Conservation (phyloP, 2,797 vertebrate genomes). For the Protonibea diacanthus region DNA sequence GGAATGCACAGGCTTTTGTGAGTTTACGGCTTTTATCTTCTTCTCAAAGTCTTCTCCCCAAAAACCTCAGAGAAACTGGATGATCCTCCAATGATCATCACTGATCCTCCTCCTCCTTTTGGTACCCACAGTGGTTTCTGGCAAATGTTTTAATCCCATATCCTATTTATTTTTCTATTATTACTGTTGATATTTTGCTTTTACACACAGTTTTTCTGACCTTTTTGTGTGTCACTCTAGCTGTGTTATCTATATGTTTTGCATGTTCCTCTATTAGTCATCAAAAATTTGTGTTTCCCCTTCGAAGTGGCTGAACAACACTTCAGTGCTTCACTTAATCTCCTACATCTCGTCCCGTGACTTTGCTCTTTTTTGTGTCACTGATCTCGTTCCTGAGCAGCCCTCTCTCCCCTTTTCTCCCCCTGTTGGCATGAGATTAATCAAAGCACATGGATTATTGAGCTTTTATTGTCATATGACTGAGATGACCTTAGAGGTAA, state of each 20-base stretch:
- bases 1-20: slow-evolving; percentile 48
- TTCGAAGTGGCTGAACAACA: slow-evolving; percentile 37
- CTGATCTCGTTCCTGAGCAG: slow-evolving; percentile 41
- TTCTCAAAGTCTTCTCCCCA: slow-evolving; percentile 22
- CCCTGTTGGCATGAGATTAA: slow-evolving; percentile 54
- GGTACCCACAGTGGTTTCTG: slow-evolving; percentile 23
- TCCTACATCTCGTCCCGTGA: slow-evolving; percentile 65
- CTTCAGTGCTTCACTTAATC: slow-evolving; percentile 55
- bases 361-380: slow-evolving; percentile 41
- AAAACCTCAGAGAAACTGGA: slow-evolving; percentile 13
- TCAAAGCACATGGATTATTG: slow-evolving; percentile 52
- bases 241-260: slow-evolving; percentile 14
- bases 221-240: slow-evolving; percentile 1
- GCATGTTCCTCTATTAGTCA: slow-evolving; percentile 36
- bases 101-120: slow-evolving; percentile 18
- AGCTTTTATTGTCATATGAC: slow-evolving; percentile 17
- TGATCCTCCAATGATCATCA: too few species aligned
- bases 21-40: slow-evolving; percentile 51
- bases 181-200: slow-evolving; percentile 22
- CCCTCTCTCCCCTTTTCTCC: neutral
- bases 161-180: slow-evolving; percentile 59
- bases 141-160: slow-evolving; percentile 36
- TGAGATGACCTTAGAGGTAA: slow-evolving; percentile 19
- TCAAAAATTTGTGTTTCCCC: slow-evolving; percentile 32
- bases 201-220: slow-evolving; percentile 11